These are phyloP conservation scores for Drosophila setifemur DNA, from an alignment of 1,140 invertebrate species.

Conservation along the genomic window DNA sequence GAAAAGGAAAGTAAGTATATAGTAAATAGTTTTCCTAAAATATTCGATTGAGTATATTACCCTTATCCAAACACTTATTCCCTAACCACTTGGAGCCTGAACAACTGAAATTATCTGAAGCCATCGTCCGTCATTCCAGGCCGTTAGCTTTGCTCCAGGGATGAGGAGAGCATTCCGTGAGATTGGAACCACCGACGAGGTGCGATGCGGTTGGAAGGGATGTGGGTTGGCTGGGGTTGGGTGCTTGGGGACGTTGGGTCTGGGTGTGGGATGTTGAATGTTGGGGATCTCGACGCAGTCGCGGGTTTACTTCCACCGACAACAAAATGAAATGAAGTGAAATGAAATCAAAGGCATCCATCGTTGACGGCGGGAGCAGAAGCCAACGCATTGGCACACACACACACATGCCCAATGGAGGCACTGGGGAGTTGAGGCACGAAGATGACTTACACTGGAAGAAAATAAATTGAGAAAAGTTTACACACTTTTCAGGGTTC, in stretches of 20 bases:
- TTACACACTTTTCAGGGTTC: no score
- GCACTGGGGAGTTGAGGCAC: not conserved
- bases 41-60: conserved; percentile 48
- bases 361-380: conserved; percentile 41
- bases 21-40: conserved; percentile 7
- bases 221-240: no score
- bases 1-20: not conserved
- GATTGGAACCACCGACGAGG: not conserved
- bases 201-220: not conserved
- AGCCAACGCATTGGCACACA: conserved; percentile 58
- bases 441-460: not conserved
- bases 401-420: conserved; percentile 5
- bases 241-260: not conserved
- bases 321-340: conserved; percentile 77
- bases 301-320: conserved; percentile 40
- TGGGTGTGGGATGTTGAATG: no score
- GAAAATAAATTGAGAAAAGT: no score
- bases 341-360: conserved; percentile 78
- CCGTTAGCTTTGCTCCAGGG: conserved; percentile 44
- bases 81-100: not conserved
- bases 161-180: conserved; percentile 12
- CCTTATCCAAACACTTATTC: conserved; percentile 49
- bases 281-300: conserved; percentile 16
- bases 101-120: conserved; percentile 23
- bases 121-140: conserved; percentile 61